Conservation (phyloP, 2,797 vertebrate species). For the Cuculus canorus region DNA sequence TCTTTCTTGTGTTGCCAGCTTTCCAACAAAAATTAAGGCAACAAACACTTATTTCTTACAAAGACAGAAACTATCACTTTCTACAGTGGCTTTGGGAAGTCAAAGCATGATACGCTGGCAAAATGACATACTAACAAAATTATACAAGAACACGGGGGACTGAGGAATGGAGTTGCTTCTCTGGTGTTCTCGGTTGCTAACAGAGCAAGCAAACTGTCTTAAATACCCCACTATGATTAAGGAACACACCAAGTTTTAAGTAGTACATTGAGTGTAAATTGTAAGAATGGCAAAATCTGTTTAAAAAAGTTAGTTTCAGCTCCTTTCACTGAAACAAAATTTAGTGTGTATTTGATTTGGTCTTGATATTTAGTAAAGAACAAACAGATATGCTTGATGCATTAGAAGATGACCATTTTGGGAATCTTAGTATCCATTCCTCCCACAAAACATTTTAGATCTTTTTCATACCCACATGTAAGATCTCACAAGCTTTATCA, state of each 20-base stretch:
- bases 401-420: not conserved
- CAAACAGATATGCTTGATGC: not conserved
- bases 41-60: constrained; percentile 52
- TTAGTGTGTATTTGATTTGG: not conserved
- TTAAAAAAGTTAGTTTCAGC: not conserved
- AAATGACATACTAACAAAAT: not conserved
- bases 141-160: not conserved
- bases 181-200: not conserved
- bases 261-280: not conserved
- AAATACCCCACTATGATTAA: not conserved
- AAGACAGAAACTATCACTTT: not conserved
- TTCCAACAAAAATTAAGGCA: constrained; percentile 60
- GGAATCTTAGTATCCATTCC: not conserved
- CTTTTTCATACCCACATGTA: not conserved
- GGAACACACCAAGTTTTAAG: not conserved
- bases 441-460: constrained; percentile 3
- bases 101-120: not conserved
- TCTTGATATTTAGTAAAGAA: not conserved
- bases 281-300: not conserved
- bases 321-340: not conserved
- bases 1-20: constrained; percentile 35
- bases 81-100: not conserved
- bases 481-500: constrained; percentile 37
- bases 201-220: not conserved
- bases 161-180: not conserved